Percentiles rank a stretch among this genome's conserved stretches.
These are phyloP conservation scores for Calypte anna DNA, from an alignment of 2,113 vertebrate species.

Conservation along the genomic window DNA sequence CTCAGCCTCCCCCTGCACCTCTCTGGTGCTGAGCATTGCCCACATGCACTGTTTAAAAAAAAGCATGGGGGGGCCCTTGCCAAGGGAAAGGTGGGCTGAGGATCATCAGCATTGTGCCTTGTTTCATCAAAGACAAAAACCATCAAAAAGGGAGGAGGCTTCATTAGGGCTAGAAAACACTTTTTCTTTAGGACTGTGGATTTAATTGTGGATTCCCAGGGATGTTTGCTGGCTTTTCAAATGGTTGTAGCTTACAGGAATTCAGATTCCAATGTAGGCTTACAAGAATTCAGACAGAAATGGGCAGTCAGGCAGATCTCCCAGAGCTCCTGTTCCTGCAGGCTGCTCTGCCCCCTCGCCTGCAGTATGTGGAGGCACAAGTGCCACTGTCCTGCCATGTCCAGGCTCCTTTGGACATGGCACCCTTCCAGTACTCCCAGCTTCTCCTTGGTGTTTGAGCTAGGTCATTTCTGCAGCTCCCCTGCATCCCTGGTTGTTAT, in stretches of 20 bases:
- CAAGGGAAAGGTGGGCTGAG: not conserved
- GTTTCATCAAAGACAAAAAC: not conserved
- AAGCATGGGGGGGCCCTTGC: not conserved
- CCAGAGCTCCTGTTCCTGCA: not conserved
- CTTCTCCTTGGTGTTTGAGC: not conserved
- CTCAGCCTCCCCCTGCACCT: not conserved
- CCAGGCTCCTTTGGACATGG: not conserved
- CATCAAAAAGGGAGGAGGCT: not conserved
- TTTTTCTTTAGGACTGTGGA: not conserved
- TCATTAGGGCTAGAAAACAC: not conserved
- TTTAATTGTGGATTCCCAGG: not conserved
- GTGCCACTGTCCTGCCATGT: rapidly evolving
- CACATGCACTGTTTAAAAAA: not conserved
- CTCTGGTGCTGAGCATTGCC: not conserved
- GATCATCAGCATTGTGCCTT: not conserved
- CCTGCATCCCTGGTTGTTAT: not conserved
- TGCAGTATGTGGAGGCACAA: not conserved
- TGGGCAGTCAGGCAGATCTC: not conserved
- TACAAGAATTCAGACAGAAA: not conserved
- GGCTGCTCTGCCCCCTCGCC: not conserved
- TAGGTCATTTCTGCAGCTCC: conserved; percentile 10
- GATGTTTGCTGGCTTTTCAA: not conserved
- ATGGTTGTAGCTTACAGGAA: not conserved
- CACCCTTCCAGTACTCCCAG: not conserved
- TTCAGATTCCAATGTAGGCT: not conserved